Evolutionary conservation across 1,140 invertebrate genomes (phyloP).

Genomic region (Drosophila willistoni): DNA sequence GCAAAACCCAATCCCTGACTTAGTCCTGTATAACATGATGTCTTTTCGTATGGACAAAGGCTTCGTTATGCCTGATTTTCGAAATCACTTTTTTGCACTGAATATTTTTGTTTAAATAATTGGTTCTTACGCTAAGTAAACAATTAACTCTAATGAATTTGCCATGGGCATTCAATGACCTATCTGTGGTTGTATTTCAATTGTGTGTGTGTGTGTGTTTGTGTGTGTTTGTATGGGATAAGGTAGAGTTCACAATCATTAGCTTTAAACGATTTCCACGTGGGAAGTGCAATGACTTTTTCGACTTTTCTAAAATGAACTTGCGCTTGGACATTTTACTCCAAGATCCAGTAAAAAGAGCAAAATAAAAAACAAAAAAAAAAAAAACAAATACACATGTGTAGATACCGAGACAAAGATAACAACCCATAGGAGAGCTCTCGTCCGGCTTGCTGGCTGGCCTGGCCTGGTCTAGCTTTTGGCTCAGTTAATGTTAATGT

Average conservation of each 20-base stretch:
- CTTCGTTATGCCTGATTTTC: too few species aligned
- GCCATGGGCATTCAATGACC: neutral
- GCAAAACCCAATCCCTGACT: too few species aligned
- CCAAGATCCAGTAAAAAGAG: conserved; percentile 17
- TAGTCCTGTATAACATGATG: too few species aligned
- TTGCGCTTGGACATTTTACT: conserved; percentile 55
- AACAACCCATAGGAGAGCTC: conserved; percentile 33
- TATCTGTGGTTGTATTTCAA: too few species aligned
- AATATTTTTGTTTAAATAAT: too few species aligned
- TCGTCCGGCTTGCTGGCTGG: conserved; percentile 23
- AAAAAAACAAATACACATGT: conserved; percentile 49
- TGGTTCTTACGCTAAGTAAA: neutral
- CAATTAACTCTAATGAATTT: neutral
- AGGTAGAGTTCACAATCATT: conserved; percentile 8
- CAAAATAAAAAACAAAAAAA: conserved; percentile 19
- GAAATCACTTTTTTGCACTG: too few species aligned
- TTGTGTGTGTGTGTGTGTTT: neutral
- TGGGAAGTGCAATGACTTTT: conserved; percentile 71
- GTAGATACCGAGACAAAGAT: conserved; percentile 75
- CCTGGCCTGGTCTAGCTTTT: conserved; percentile 54
- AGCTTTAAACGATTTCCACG: conserved; percentile 7
- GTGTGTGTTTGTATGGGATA: neutral
- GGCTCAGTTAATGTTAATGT: conserved; percentile 79
- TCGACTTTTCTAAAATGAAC: conserved; percentile 65
- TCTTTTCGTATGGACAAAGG: too few species aligned